These are phyloP conservation scores for Gobio occitaniae DNA, from an alignment of 2,797 vertebrate genomes.

Conservation along the genomic window DNA sequence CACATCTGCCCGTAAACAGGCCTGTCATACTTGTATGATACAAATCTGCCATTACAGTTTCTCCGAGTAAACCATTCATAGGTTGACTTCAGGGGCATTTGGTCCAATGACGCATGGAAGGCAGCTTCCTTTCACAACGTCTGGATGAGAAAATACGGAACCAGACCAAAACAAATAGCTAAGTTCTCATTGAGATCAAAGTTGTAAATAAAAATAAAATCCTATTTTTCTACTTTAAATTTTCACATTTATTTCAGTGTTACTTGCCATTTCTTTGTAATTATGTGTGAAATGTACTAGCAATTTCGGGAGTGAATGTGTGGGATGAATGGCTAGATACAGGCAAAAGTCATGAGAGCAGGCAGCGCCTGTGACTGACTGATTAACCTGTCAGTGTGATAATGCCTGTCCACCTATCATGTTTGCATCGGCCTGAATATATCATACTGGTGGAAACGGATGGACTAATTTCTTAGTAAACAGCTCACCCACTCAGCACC, in stretches of 20 bases:
- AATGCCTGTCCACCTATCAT: conserved; percentile 25
- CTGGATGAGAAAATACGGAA: conserved; percentile 17
- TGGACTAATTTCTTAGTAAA: conserved; percentile 30
- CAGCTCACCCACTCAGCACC: background rate
- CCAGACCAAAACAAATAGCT: background rate
- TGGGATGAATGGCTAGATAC: background rate
- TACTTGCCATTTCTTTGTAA: background rate
- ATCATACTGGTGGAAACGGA: conserved; percentile 17
- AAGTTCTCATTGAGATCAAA: background rate
- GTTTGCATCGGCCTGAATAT: conserved; percentile 22
- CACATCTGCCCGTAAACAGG: conserved; percentile 6
- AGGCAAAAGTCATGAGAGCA: conserved; percentile 6
- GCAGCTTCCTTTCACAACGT: background rate
- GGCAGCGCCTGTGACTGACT: background rate
- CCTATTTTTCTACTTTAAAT: background rate
- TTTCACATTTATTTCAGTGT: background rate
- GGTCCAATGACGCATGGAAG: background rate
- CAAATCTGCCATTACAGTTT: background rate
- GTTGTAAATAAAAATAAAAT: background rate
- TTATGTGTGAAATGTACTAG: background rate
- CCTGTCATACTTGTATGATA: background rate
- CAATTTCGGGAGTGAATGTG: background rate
- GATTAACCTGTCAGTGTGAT: conserved; percentile 19
- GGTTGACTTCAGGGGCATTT: background rate
- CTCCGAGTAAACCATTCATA: background rate